These are phyloP conservation scores for Myathropa florea DNA, from an alignment of 2,888 invertebrate species.

Conservation along the genomic window DNA sequence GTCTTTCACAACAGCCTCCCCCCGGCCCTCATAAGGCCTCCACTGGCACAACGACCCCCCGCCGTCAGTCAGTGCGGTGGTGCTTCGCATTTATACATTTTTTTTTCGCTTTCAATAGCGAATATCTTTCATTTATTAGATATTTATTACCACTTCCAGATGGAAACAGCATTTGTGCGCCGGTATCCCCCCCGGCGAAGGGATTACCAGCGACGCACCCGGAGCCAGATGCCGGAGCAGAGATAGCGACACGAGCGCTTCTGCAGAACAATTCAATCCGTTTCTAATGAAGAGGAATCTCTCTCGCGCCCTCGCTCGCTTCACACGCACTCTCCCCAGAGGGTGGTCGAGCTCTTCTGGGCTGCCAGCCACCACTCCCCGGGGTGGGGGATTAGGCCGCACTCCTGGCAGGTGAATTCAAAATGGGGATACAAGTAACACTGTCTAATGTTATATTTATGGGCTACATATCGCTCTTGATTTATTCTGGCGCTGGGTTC, in stretches of 20 bases:
- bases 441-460: constrained; percentile 44
- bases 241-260: neutral
- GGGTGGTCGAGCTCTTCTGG: too few relatives aligned
- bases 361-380: neutral
- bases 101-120: constrained; percentile 30
- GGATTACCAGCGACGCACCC: neutral
- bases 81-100: constrained; percentile 4
- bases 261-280: neutral
- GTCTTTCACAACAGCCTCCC: constrained; percentile 29
- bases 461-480: constrained; percentile 35
- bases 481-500: constrained; percentile 25
- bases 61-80: neutral
- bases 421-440: constrained; percentile 40
- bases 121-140: constrained; percentile 61
- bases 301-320: neutral
- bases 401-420: neutral
- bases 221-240: neutral
- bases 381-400: neutral
- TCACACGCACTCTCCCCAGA: neutral
- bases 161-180: constrained; percentile 22
- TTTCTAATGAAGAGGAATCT: neutral
- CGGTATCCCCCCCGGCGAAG: neutral
- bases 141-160: constrained; percentile 62
- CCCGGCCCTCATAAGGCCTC: neutral
- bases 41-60: neutral